phyloP scores from a whole-genome alignment of 2,888 invertebrate species.

The Cerceris rybyensis region DNA sequence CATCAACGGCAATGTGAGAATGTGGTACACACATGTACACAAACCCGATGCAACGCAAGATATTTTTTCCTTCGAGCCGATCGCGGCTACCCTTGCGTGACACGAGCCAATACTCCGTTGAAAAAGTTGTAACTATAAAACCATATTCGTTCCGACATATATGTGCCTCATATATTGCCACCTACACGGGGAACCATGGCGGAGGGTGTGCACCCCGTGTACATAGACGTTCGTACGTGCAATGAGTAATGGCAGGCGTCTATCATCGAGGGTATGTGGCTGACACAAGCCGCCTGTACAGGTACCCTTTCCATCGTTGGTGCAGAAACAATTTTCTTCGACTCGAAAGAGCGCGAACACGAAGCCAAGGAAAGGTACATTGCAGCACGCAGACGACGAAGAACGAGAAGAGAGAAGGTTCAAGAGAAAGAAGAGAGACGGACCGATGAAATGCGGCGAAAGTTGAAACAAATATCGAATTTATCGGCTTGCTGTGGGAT shows the following conservation, averaged over 20 bases:
- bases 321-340: slow-evolving; percentile 72
- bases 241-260: slow-evolving; percentile 74
- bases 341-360: slow-evolving; percentile 24
- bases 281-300: slow-evolving; percentile 61
- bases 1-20: background rate
- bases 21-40: slow-evolving; percentile 9
- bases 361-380: background rate
- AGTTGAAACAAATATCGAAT: slow-evolving; percentile 82
- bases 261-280: slow-evolving; percentile 68
- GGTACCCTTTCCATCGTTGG: slow-evolving; percentile 51
- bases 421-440: slow-evolving; percentile 6
- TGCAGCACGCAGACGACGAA: background rate
- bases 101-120: slow-evolving; percentile 1
- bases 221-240: slow-evolving; percentile 58
- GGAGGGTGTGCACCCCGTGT: slow-evolving; percentile 39
- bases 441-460: slow-evolving; percentile 74
- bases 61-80: slow-evolving; percentile 36
- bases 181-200: background rate
- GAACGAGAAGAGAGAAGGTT: background rate
- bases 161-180: background rate
- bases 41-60: slow-evolving; percentile 33
- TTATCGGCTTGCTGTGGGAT: slow-evolving; percentile 72
- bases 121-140: slow-evolving; percentile 25
- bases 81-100: slow-evolving; percentile 1
- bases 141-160: background rate